Base-by-base conservation (phyloP, 2,888 invertebrate species). In the Thymelicus lineola region DNA sequence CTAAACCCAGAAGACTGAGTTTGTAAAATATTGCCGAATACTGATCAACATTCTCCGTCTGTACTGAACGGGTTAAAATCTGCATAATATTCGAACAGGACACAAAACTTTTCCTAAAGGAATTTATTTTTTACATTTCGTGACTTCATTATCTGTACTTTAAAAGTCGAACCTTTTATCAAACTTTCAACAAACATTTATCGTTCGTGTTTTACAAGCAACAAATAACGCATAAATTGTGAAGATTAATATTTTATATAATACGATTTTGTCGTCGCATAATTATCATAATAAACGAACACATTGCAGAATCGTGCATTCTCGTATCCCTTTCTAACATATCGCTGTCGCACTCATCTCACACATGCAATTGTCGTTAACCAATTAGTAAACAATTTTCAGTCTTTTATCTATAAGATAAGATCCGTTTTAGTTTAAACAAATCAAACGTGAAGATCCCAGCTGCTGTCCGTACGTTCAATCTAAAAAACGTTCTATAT, bases 231-330 rank as follows among this genome's bases (percentile, higher is more conserved):
- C 60, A 71, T 73, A 70, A 71, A 72, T 73, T 62, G 59, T 65
- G 68, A 77, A 74, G 75, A 76, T 74, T 77, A 78, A 78, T 81
- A 81, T 81, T 73, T 76, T 77, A 80, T 82, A 84, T 84, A 84
- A 85, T 86, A 85, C 80, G 82, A 88, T 88, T 86, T 88, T 87
- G 84, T 86, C 82, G 77, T 85, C 82, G 79, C 80, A 85, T 86
- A 89, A 78, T 77, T 73, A 89, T 86, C 86, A 88, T 88, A 88
- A 87, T 87, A 88, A 87, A 83, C 81, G 79, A 79, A 87, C 84
- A 86, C 85, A 86, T 87, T 86, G 85, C 81, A 82, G 84, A 85
- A 86, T 89, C 86, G 86, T 89, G 87, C 84, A 86, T 83, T 82
- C 79, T 74, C 77, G 75, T 78, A 71, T 82, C 86, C 82, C 84